These are phyloP conservation scores for Petrocephalus schoutedeni DNA, from an alignment of 2,797 vertebrate genomes.

Conservation along the genomic window DNA sequence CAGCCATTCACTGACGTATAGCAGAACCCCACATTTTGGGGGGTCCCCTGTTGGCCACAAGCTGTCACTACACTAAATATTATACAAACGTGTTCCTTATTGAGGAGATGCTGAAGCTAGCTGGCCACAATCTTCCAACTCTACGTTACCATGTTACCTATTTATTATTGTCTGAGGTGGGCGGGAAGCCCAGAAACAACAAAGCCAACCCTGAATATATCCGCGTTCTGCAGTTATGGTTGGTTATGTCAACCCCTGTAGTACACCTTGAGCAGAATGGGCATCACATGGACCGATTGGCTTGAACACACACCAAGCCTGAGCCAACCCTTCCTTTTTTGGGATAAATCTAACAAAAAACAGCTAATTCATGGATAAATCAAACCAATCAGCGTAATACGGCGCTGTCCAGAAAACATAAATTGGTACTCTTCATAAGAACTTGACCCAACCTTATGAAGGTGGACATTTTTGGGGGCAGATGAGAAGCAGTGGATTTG, in stretches of 20 bases:
- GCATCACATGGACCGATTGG: background rate
- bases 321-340: background rate
- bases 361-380: background rate
- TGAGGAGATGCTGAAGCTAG: background rate
- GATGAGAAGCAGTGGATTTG: background rate
- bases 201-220: background rate
- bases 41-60: background rate
- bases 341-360: background rate
- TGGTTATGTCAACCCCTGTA: background rate
- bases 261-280: background rate
- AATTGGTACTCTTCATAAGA: background rate
- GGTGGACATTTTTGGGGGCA: background rate
- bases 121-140: background rate
- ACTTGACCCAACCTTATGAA: background rate
- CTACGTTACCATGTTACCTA: background rate
- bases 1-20: background rate
- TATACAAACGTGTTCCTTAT: background rate
- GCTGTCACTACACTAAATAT: background rate
- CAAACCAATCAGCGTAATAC: background rate
- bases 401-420: background rate
- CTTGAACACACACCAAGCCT: background rate
- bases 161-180: background rate
- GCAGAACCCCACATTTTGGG: background rate
- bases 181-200: background rate
- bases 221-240: background rate